A percentile compares a stretch with the other conserved stretches of the same genome.
Evolutionary conservation across 2,113 vertebrate species (phyloP).

Genomic region (Sakesphorus luctuosus): DNA sequence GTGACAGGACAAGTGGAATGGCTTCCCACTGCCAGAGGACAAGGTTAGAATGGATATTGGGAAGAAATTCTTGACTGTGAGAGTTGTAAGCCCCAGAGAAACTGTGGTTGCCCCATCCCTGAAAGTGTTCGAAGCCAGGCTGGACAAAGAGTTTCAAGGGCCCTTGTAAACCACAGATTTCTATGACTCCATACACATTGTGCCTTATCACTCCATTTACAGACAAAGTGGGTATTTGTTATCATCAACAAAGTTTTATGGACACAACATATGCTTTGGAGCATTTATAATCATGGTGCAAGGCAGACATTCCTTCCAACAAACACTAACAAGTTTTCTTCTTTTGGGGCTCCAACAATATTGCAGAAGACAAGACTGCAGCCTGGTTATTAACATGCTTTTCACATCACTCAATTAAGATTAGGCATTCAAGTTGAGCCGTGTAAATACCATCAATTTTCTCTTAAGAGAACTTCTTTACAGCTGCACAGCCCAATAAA

Average conservation of each 20-base stretch:
- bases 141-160: neutral
- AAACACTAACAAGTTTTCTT: neutral
- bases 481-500: neutral
- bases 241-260: neutral
- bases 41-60: fast-evolving
- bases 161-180: neutral
- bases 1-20: neutral
- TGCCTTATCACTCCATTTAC: neutral
- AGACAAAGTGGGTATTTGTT: neutral
- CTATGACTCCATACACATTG: neutral
- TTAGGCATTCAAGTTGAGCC: constrained; percentile 11
- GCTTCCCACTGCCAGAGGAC: neutral
- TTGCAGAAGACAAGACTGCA: neutral
- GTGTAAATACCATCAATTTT: constrained; percentile 16
- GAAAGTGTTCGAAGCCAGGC: fast-evolving
- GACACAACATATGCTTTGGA: neutral
- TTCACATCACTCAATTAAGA: constrained; percentile 16
- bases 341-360: neutral
- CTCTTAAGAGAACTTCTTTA: constrained; percentile 14
- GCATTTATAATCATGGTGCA: neutral
- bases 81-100: neutral
- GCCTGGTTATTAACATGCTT: constrained; percentile 13
- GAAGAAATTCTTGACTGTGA: fast-evolving
- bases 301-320: neutral
- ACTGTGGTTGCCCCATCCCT: neutral